phyloP scores from a whole-genome alignment of 2,888 invertebrate species.

The Oscheius myriophilus region DNA sequence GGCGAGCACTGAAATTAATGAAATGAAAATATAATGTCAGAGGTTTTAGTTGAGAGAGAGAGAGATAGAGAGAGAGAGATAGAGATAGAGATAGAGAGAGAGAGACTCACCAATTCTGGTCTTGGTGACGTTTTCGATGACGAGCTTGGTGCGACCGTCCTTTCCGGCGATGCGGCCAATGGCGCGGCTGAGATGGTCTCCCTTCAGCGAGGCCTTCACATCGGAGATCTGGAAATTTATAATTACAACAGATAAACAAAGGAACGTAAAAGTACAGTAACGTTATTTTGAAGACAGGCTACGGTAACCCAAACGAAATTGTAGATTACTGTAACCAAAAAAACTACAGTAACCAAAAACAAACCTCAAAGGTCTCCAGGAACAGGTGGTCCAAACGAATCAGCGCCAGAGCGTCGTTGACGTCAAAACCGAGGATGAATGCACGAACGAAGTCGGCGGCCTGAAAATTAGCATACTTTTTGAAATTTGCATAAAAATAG shows the following conservation, averaged over 20 bases:
- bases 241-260: too few relatives aligned
- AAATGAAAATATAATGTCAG: background rate
- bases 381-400: slow-evolving; percentile 94
- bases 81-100: background rate
- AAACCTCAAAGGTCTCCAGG: slow-evolving; percentile 89
- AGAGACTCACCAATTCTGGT: slow-evolving; percentile 80
- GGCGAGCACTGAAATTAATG: slow-evolving; percentile 80
- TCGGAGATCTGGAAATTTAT: slow-evolving; percentile 56
- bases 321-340: background rate
- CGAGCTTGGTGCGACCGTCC: slow-evolving; percentile 84
- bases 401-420: slow-evolving; percentile 87
- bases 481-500: background rate
- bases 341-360: background rate
- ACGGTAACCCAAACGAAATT: too few relatives aligned
- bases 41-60: too few relatives aligned
- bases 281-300: too few relatives aligned
- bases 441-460: slow-evolving; percentile 98
- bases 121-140: slow-evolving; percentile 98
- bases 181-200: slow-evolving; percentile 77
- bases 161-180: slow-evolving; percentile 97
- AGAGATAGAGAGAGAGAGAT: too few relatives aligned
- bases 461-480: slow-evolving; percentile 71
- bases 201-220: slow-evolving; percentile 57
- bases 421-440: slow-evolving; percentile 93
- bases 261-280: too few relatives aligned